Conservation (phyloP, 2,888 invertebrate genomes). For the Microctonus hyperodae region DNA sequence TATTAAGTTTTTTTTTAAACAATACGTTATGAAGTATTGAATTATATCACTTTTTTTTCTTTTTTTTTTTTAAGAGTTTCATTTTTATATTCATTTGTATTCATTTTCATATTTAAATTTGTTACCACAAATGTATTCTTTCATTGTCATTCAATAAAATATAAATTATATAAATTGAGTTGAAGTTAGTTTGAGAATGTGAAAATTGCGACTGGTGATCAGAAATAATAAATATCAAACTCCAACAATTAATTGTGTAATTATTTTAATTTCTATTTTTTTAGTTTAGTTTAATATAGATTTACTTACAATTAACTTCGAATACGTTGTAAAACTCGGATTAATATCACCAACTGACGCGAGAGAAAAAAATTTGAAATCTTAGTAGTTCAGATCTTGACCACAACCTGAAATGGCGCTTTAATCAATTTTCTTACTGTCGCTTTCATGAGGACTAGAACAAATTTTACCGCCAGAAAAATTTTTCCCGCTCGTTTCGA, state of each 20-base stretch:
- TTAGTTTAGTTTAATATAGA: not conserved
- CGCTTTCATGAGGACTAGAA: not conserved
- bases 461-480: not conserved
- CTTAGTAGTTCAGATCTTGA: not conserved
- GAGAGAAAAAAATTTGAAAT: not conserved
- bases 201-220: not conserved
- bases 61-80: not conserved
- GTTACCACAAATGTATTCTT: not conserved
- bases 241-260: not conserved
- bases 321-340: too few relatives aligned
- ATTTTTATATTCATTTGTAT: not conserved
- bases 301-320: too few relatives aligned
- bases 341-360: too few relatives aligned
- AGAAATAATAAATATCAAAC: not conserved
- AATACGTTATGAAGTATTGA: not conserved
- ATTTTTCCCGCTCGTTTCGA: not conserved
- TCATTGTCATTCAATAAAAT: too few relatives aligned
- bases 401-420: too few relatives aligned
- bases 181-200: not conserved
- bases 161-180: not conserved
- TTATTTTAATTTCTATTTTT: not conserved
- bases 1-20: not conserved
- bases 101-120: not conserved
- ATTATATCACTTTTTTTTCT: not conserved
- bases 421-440: too few relatives aligned